phyloP scores from a whole-genome alignment of 2,113 vertebrate genomes.

The Nerophis ophidion region DNA sequence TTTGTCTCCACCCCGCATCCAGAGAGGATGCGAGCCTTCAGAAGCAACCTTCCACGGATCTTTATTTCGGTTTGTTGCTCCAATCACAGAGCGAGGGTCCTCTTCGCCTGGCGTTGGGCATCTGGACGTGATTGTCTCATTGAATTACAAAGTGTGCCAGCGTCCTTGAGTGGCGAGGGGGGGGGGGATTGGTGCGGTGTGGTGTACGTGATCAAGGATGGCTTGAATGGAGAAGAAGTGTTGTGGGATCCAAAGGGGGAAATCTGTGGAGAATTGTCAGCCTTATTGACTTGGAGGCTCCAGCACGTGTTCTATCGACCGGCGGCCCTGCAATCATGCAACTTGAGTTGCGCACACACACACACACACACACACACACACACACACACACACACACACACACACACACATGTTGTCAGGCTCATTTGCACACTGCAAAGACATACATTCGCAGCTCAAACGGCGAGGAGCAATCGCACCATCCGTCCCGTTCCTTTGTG shows the following conservation, averaged over 20 bases:
- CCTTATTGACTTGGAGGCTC: constrained; percentile 52
- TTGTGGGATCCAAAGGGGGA: constrained; percentile 32
- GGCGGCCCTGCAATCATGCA: constrained; percentile 36
- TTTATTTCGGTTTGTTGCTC: constrained; percentile 31
- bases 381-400: no score
- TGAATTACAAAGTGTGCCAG: constrained; percentile 59
- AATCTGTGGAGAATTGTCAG: constrained; percentile 48
- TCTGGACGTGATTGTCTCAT: constrained; percentile 62
- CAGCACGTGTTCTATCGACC: constrained; percentile 62
- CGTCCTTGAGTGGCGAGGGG: constrained; percentile 40
- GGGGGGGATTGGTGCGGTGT: neutral
- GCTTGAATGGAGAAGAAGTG: constrained; percentile 46
- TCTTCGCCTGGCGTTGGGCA: constrained; percentile 38
- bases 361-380: no score
- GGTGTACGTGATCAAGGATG: constrained; percentile 13
- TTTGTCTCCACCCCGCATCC: constrained; percentile 34
- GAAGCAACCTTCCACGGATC: constrained; percentile 42
- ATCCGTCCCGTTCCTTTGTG: constrained; percentile 1
- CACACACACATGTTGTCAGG: constrained; percentile 25
- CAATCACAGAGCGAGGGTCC: constrained; percentile 39
- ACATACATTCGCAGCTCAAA: constrained; percentile 12
- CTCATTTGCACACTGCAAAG: constrained; percentile 17
- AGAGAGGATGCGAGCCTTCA: constrained; percentile 34
- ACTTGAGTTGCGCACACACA: constrained; percentile 25
- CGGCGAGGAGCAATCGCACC: neutral